These are phyloP conservation scores for Parthenolecanium corni DNA, from an alignment of 2,888 invertebrate species.

Conservation along the genomic window DNA sequence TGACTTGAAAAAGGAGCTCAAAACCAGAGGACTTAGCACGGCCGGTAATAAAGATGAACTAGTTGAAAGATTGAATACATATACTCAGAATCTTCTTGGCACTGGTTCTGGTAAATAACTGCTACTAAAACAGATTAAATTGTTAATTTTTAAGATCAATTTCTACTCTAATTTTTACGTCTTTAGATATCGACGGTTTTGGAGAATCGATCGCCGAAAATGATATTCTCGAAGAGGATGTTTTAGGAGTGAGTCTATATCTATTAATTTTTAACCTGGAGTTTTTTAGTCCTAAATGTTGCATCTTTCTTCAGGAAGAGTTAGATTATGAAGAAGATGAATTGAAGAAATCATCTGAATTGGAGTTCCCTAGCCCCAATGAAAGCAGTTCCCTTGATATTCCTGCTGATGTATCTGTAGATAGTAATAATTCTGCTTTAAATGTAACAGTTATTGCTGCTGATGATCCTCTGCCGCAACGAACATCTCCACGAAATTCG, in stretches of 20 bases:
- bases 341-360: constrained; percentile 8
- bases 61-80: constrained; percentile 57
- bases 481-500: not conserved
- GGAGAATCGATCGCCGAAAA: constrained; percentile 40
- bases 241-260: constrained; percentile 42
- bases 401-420: constrained; percentile 12
- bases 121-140: not conserved
- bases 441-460: constrained; percentile 20
- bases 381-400: constrained; percentile 12
- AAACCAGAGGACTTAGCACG: constrained; percentile 58
- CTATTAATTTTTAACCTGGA: not conserved
- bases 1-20: constrained; percentile 70
- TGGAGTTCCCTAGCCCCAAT: constrained; percentile 2
- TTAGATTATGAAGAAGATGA: constrained; percentile 29
- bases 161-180: not conserved
- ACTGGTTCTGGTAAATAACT: constrained; percentile 5
- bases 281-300: not conserved
- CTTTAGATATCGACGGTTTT: constrained; percentile 38
- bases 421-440: constrained; percentile 12
- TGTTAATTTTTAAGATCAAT: constrained; percentile 15
- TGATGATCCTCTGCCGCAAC: constrained; percentile 10
- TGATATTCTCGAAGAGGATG: constrained; percentile 43
- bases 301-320: constrained; percentile 24
- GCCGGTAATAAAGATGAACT: constrained; percentile 74
- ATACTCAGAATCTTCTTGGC: constrained; percentile 17